phyloP scores from a whole-genome alignment of 2,113 vertebrate species.

The Pollimyrus isidori region DNA sequence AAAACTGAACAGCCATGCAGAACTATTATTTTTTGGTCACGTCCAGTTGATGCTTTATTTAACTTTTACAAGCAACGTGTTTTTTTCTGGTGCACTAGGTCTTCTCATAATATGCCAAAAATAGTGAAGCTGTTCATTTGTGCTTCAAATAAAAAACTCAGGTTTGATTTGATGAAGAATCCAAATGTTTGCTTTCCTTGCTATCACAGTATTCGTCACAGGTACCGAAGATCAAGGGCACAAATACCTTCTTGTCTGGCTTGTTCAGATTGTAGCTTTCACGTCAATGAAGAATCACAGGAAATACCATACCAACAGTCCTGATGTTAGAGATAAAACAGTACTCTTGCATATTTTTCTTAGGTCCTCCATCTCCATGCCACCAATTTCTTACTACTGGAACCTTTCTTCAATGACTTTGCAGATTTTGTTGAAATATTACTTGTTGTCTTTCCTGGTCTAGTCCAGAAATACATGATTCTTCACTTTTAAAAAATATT shows the following conservation, averaged over 20 bases:
- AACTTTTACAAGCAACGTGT: not conserved
- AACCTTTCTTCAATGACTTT: not conserved
- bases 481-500: not conserved
- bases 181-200: not conserved
- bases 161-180: not conserved
- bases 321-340: not conserved
- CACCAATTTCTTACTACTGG: not conserved
- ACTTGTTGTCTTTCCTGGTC: not conserved
- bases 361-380: not conserved
- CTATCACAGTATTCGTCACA: not conserved
- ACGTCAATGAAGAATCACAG: not conserved
- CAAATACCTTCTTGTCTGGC: not conserved
- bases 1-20: not conserved
- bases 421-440: not conserved
- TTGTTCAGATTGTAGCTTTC: not conserved
- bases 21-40: not conserved
- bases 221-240: not conserved
- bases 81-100: not conserved
- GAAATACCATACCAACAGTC: not conserved
- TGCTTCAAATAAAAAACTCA: not conserved
- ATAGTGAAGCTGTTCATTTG: not conserved
- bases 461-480: not conserved
- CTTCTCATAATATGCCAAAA: not conserved
- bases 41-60: not conserved
- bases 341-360: not conserved